Percentiles rank a stretch among this genome's conserved stretches.
Evolutionary conservation across 2,797 vertebrate species (phyloP).

Genomic region (Tiaroga cobitis): DNA sequence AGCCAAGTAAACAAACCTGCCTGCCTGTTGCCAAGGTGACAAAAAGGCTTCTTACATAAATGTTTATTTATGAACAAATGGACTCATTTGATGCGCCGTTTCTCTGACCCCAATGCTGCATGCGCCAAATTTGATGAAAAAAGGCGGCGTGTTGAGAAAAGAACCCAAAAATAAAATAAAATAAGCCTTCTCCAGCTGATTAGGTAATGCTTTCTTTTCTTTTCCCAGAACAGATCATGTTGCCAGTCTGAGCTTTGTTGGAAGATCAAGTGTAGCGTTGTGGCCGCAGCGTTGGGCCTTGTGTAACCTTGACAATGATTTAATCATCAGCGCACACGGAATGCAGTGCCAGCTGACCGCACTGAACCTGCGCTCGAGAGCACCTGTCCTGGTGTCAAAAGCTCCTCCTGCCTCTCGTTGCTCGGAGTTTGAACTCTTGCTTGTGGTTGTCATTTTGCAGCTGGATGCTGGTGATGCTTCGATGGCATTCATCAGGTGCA

Average conservation of each 20-base stretch:
- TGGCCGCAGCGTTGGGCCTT: conserved; percentile 31
- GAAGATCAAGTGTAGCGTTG: conserved; percentile 21
- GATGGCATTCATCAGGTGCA: conserved; percentile 7
- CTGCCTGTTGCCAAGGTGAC: conserved; percentile 66
- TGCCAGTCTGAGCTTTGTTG: conserved; percentile 14
- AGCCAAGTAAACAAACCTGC: conserved; percentile 61
- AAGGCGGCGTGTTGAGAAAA: conserved; percentile 23
- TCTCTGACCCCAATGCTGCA: conserved; percentile 46
- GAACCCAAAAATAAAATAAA: conserved; percentile 1
- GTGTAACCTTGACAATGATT: conserved; percentile 55
- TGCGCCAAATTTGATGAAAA: conserved; percentile 49
- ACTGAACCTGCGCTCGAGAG: conserved; percentile 19
- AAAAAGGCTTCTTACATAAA: conserved; percentile 61
- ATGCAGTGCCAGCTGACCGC: conserved; percentile 34
- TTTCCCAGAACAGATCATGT: conserved; percentile 25
- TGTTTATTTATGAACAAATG: conserved; percentile 60
- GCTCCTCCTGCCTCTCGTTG: conserved; percentile 15
- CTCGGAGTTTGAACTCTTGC: conserved; percentile 30
- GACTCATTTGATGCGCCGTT: conserved; percentile 60
- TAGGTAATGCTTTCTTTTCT: conserved; percentile 38
- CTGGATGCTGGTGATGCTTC: conserved; percentile 22
- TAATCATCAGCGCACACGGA: conserved; percentile 46
- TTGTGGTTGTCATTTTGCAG: conserved; percentile 38
- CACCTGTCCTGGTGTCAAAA: conserved; percentile 33
- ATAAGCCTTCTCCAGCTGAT: conserved; percentile 19